Evolutionary conservation across 2,113 vertebrate genomes (phyloP).

Genomic region (Ursus arctos): DNA sequence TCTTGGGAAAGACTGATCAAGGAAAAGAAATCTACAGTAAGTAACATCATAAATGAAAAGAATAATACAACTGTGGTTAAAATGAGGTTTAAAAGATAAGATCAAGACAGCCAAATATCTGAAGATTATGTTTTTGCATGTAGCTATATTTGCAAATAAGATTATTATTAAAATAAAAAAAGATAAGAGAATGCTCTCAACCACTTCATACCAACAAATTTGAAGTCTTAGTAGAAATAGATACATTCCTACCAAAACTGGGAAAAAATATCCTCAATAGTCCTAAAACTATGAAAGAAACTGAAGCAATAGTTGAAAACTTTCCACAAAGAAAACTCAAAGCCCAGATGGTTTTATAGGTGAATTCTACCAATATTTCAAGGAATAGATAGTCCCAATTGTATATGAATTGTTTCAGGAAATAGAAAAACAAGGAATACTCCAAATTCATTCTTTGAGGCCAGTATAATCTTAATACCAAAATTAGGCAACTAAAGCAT

Average conservation of each 20-base stretch:
- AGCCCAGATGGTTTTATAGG: neutral
- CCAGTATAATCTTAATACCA: neutral
- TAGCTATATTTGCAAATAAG: conserved; percentile 33
- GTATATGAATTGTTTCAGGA: neutral
- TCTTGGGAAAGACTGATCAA: neutral
- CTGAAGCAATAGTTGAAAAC: neutral
- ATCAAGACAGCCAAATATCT: neutral
- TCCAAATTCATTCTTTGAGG: neutral
- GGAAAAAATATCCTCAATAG: neutral
- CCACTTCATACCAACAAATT: neutral
- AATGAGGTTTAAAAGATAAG: neutral
- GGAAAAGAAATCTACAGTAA: neutral
- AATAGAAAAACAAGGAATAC: conserved; percentile 25
- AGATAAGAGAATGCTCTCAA: neutral
- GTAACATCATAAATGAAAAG: neutral
- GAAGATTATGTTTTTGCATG: conserved; percentile 32
- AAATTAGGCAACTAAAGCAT: conserved; percentile 10
- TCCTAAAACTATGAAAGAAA: conserved; percentile 11
- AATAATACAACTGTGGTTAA: neutral
- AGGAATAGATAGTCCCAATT: neutral
- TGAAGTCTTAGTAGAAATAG: conserved; percentile 31
- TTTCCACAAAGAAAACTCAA: conserved; percentile 31
- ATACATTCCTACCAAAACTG: conserved; percentile 1
- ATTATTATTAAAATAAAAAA: neutral
- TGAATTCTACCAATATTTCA: neutral